Conservation (phyloP, 1,140 invertebrate species). For the Zaprionus ghesquierei region DNA sequence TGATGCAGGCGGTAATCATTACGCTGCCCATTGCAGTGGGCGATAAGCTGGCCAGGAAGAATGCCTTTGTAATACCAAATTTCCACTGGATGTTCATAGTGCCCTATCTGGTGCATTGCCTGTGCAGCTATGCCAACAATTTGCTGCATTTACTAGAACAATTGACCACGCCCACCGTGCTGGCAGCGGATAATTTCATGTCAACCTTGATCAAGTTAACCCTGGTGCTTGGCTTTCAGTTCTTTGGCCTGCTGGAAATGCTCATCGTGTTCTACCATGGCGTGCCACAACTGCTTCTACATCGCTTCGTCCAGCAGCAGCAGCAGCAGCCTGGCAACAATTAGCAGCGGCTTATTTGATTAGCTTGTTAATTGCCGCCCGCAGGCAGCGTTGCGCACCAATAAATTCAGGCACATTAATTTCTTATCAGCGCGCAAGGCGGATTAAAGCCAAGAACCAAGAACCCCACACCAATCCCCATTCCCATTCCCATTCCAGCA, state of each 20-base stretch:
- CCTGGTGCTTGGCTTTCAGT: neutral
- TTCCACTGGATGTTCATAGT: constrained; percentile 6
- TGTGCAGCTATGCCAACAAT: neutral
- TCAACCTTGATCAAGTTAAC: neutral
- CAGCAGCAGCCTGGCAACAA: constrained; percentile 34
- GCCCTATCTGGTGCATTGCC: constrained; percentile 7
- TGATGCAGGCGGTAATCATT: constrained; percentile 2
- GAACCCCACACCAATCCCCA: no score
- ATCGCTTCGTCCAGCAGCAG: neutral
- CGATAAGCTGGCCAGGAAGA: neutral
- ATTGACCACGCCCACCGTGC: neutral
- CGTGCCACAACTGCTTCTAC: neutral
- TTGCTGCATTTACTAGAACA: neutral
- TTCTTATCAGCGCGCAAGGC: constrained; percentile 59
- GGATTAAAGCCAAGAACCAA: constrained; percentile 67
- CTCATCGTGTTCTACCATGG: neutral
- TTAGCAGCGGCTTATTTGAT: constrained; percentile 68
- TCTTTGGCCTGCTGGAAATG: neutral
- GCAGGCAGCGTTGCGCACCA: constrained; percentile 37
- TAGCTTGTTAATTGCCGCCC: constrained; percentile 63
- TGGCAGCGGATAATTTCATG: neutral
- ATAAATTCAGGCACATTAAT: constrained; percentile 70
- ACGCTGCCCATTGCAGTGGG: neutral
- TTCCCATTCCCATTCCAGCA: neutral
- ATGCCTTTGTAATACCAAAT: neutral